These are phyloP conservation scores for Nemotelus nigrinus DNA, from an alignment of 2,888 invertebrate species.

Conservation along the genomic window DNA sequence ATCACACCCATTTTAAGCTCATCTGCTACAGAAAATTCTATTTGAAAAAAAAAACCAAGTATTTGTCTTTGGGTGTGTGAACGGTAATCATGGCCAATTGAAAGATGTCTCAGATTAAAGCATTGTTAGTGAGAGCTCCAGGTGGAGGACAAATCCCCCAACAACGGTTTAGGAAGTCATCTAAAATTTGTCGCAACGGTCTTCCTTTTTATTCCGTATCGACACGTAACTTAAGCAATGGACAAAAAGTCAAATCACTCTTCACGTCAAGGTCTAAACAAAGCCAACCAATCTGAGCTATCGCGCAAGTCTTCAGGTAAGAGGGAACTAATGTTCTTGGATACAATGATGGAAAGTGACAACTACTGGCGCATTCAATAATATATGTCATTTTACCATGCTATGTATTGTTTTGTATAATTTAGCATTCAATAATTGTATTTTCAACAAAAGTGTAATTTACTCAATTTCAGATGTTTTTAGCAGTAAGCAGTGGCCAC, in stretches of 20 bases:
- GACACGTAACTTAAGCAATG: slow-evolving; percentile 66
- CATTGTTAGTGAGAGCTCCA: slow-evolving; percentile 60
- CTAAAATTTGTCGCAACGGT: background rate
- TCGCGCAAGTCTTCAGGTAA: slow-evolving; percentile 78
- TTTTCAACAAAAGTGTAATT: no score
- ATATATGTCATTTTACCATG: no score
- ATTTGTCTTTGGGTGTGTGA: slow-evolving; percentile 40
- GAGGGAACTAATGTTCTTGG: slow-evolving; percentile 9
- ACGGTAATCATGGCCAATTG: slow-evolving; percentile 65
- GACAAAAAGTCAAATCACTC: slow-evolving; percentile 80
- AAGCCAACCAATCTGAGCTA: slow-evolving; percentile 73
- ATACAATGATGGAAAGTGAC: background rate
- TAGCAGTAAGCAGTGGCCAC: slow-evolving; percentile 57
- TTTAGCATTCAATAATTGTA: no score
- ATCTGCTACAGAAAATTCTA: slow-evolving; percentile 25
- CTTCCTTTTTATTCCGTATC: slow-evolving; percentile 3
- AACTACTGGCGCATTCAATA: no score
- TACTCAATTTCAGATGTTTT: slow-evolving; percentile 40
- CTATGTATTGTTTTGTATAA: no score
- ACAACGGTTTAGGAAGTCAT: slow-evolving; percentile 34
- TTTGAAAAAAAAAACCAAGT: slow-evolving; percentile 4
- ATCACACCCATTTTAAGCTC: background rate
- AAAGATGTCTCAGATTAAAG: slow-evolving; percentile 63
- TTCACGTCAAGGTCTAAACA: slow-evolving; percentile 75
- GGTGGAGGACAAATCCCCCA: slow-evolving; percentile 62